Base-by-base conservation (phyloP, 2,113 vertebrate genomes). In the Syngnathus typhle region DNA sequence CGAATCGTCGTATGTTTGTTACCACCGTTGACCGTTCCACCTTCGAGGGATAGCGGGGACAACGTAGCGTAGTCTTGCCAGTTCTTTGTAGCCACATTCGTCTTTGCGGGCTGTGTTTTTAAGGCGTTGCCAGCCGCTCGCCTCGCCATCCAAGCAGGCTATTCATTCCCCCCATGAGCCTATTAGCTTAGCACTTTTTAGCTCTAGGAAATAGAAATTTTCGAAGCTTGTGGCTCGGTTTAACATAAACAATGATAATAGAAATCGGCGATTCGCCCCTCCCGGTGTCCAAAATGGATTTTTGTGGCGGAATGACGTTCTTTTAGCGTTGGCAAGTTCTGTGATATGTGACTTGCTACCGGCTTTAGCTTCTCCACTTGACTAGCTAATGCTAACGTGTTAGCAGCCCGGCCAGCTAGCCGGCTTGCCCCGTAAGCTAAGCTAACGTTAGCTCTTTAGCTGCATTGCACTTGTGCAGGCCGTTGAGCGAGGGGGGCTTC, bases 101-200 rank as follows among this genome's bases (percentile, higher is more conserved):
- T 47, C 74, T 78, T 80, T 76, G 19, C 64, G 16, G 68, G 77
- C 37, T 71, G 78, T 81, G 84, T 87, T 85, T 84, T 85, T 80
- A 87, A 89, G 88, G 88, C 88, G 88, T 90, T 90, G 88, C 85
- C 88, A 85, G 82, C 60, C 81, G 78, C 73, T 78, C 81, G 77
- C 82, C 85, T 88, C 84, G 85, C 82, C 74, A 88, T 77, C 67
- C 72, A 85, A 51, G 62, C 84, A 82, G 78, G 82, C 87, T 86
- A 86, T 84, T 82, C 84, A 86, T 84, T 83, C 83, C 77, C 74
- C 60, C 63, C 44, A 38, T 21, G 82, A 84, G 85, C 87, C 13
- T 80, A 65, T 32, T 88, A 88, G 84, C 86, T 61, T 89, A 87
- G 86, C 86, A 86, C 84, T 82, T 83, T 80, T 59, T 78, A 82